A percentile compares a stretch with the other conserved stretches of the same genome.
Conservation (phyloP, 2,797 vertebrate genomes). For the Sylvia borin region DNA sequence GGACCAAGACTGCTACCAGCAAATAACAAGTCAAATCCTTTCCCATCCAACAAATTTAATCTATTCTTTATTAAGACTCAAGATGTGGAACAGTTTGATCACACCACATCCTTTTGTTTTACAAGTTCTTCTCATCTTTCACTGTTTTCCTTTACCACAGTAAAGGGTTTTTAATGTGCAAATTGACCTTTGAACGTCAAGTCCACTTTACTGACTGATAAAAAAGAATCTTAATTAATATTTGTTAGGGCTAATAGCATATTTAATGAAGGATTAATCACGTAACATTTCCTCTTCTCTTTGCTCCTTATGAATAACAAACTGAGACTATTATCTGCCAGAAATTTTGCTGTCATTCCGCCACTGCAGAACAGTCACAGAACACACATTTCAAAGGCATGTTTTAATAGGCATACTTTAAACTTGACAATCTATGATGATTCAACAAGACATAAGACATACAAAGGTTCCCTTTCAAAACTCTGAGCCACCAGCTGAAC, state of each 20-base stretch:
- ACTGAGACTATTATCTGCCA: not conserved
- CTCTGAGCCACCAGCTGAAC: not conserved
- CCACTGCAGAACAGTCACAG: not conserved
- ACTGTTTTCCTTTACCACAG: not conserved
- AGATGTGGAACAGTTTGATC: not conserved
- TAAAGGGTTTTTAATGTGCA: not conserved
- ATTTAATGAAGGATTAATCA: not conserved
- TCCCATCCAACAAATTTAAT: not conserved
- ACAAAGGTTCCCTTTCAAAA: not conserved
- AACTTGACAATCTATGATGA: not conserved
- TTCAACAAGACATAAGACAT: not conserved
- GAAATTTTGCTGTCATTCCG: not conserved
- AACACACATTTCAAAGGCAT: not conserved
- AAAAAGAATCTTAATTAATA: not conserved
- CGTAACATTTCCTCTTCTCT: not conserved
- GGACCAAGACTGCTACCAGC: not conserved
- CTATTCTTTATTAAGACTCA: not conserved
- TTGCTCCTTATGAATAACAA: not conserved
- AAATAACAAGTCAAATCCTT: not conserved
- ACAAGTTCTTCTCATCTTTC: not conserved
- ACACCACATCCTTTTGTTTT: not conserved
- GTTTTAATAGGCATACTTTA: not conserved
- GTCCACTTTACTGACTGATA: not conserved
- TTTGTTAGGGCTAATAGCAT: not conserved
- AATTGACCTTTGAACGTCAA: not conserved